A percentile compares a stretch with the other conserved stretches of the same genome.
Conservation (phyloP, 1,140 invertebrate species). For the Sminthurinus signatus region DNA sequence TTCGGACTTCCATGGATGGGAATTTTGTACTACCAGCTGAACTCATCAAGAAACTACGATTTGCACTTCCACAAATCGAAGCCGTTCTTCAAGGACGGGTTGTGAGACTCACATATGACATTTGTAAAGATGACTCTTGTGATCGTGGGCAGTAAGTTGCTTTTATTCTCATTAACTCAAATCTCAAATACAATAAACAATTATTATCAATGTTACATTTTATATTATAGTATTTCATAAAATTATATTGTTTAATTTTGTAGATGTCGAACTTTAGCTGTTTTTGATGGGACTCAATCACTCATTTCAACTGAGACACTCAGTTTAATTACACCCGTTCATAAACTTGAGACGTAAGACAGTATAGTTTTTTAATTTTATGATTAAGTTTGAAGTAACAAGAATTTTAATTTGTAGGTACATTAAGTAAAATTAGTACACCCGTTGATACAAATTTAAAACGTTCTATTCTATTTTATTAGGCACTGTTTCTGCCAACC, state of each 20-base stretch:
- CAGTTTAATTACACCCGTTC: conserved; percentile 40
- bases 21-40: conserved; percentile 30
- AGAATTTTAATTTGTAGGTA: too few relatives aligned
- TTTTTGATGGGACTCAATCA: conserved; percentile 40
- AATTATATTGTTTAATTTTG: too few relatives aligned
- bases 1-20: conserved; percentile 35
- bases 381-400: too few relatives aligned
- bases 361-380: too few relatives aligned
- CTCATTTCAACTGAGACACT: conserved; percentile 40
- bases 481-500: conserved; percentile 32
- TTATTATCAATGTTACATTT: neutral
- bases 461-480: too few relatives aligned
- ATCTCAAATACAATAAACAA: too few relatives aligned
- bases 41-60: conserved; percentile 35
- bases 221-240: too few relatives aligned
- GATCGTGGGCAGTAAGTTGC: conserved; percentile 38
- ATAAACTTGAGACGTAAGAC: conserved; percentile 37
- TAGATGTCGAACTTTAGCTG: conserved; percentile 36
- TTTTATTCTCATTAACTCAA: conserved; percentile 1
- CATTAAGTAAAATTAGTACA: too few relatives aligned
- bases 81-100: conserved; percentile 36
- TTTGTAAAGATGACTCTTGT: conserved; percentile 37
- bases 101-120: conserved; percentile 29
- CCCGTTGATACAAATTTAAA: too few relatives aligned
- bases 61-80: conserved; percentile 39